These are phyloP conservation scores for Galbula dea DNA, from an alignment of 2,113 vertebrate species.

Conservation along the genomic window DNA sequence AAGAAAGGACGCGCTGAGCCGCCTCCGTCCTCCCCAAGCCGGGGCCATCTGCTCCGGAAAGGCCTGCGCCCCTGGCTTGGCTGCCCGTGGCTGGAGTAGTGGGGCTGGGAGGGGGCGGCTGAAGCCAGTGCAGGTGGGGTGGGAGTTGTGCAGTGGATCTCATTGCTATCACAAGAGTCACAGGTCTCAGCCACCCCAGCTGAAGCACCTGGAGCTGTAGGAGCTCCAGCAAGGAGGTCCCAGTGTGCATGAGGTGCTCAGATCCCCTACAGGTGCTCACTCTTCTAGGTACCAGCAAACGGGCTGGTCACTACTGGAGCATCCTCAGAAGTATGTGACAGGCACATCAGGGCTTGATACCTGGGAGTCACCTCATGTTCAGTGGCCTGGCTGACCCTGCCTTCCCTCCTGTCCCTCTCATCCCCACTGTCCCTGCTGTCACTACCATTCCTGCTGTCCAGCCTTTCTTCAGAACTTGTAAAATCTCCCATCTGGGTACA, in stretches of 20 bases:
- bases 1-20: constrained; percentile 30
- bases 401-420: accelerated
- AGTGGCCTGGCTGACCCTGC: neutral
- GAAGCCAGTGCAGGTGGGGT: neutral
- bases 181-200: neutral
- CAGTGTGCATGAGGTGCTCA: accelerated
- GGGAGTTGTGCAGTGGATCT: neutral
- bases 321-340: accelerated
- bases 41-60: constrained; percentile 53
- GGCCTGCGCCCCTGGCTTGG: neutral
- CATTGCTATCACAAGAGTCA: neutral
- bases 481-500: neutral
- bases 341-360: no score
- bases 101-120: neutral
- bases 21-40: neutral
- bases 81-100: neutral
- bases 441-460: neutral
- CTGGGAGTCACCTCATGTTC: neutral
- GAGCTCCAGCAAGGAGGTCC: neutral
- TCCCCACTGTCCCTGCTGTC: no score
- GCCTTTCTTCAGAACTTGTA: neutral
- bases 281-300: neutral
- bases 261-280: neutral
- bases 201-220: neutral
- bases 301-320: neutral